Evolutionary conservation across 1,140 invertebrate species (phyloP).

Genomic region (Bathynomus jamesi): DNA sequence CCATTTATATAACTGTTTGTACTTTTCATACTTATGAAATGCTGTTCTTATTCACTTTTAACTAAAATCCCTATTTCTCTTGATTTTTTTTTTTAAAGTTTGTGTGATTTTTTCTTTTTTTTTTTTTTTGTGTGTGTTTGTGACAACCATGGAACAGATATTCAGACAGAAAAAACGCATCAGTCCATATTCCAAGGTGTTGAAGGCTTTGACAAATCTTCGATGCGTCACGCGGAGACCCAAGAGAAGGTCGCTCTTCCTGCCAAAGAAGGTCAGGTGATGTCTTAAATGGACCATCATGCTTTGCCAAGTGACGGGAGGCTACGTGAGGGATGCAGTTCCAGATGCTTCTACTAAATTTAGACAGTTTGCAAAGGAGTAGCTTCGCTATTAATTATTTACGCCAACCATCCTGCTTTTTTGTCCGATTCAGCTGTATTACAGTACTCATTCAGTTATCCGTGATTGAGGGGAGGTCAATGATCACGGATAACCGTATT

Average conservation of each 20-base stretch:
- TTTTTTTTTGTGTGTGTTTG: background rate
- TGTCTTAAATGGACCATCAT: background rate
- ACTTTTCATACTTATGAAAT: background rate
- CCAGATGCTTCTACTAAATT: background rate
- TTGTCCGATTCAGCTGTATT: too few species aligned
- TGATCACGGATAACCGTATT: too few species aligned
- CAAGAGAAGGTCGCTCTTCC: conserved; percentile 88
- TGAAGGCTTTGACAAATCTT: conserved; percentile 41
- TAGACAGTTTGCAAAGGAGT: too few species aligned
- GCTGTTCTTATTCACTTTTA: too few species aligned
- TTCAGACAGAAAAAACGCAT: conserved; percentile 42
- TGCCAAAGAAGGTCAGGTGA: conserved; percentile 75
- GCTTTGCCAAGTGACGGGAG: background rate
- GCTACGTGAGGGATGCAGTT: background rate
- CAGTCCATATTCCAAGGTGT: conserved; percentile 41
- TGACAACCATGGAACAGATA: conserved; percentile 35
- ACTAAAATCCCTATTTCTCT: background rate
- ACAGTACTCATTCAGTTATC: too few species aligned
- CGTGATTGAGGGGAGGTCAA: too few species aligned
- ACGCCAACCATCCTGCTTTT: too few species aligned
- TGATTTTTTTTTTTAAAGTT: background rate
- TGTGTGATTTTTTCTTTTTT: background rate
- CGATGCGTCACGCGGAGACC: conserved; percentile 66
- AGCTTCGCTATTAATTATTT: too few species aligned
- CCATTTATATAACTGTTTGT: background rate